A percentile compares a stretch with the other conserved stretches of the same genome.
phyloP scores from a whole-genome alignment of 2,113 vertebrate species.

The Nematolebias whitei region DNA sequence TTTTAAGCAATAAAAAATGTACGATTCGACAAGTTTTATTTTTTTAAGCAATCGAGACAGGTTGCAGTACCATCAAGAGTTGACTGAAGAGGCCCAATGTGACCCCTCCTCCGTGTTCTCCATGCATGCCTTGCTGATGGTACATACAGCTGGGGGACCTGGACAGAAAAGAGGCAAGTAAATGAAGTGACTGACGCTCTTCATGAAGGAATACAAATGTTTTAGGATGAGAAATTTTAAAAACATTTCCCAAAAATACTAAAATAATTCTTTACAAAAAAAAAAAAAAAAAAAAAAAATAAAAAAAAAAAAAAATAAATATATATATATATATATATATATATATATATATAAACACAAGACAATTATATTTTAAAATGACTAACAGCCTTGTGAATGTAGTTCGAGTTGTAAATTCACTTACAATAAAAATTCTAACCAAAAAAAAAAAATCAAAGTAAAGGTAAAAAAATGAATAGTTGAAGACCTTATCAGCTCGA shows the following conservation, averaged over 20 bases:
- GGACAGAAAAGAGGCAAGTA: constrained; percentile 7
- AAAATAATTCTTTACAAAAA: no score
- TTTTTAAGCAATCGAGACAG: no score
- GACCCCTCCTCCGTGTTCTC: constrained; percentile 94
- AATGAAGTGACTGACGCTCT: background rate
- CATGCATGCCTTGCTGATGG: constrained; percentile 93
- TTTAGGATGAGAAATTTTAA: background rate
- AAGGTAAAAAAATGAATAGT: background rate
- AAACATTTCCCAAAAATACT: background rate
- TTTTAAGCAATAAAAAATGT: no score
- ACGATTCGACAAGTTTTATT: no score
- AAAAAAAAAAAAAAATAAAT: no score
- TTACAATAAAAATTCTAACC: no score
- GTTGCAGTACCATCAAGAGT: constrained; percentile 89
- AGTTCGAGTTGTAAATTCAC: no score
- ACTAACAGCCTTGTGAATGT: no score
- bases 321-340: no score
- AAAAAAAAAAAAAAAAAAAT: no score
- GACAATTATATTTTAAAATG: no score
- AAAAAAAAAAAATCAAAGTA: background rate
- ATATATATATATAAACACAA: no score
- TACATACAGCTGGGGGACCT: constrained; percentile 98
- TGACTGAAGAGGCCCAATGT: constrained; percentile 94
- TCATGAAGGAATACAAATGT: background rate
- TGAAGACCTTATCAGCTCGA: constrained; percentile 92